Evolutionary conservation across 1,140 invertebrate species (phyloP).

Genomic region (Pseudoatta argentina): DNA sequence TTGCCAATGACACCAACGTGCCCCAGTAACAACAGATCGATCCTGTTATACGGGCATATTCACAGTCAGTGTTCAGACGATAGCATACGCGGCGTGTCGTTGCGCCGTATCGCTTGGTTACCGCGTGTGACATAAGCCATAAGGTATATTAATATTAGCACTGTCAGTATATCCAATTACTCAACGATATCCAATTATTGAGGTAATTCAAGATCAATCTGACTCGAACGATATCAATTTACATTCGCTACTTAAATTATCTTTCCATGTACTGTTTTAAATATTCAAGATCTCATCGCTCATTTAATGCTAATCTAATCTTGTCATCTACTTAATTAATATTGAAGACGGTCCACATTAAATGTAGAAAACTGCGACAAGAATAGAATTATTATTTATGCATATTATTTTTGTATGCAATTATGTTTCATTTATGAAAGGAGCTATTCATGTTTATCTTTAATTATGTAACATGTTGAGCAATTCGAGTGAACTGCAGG

Average conservation of each 20-base stretch:
- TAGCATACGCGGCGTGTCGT: neutral
- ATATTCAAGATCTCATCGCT: neutral
- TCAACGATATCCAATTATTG: conserved; percentile 18
- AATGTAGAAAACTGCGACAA: neutral
- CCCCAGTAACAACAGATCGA: conserved; percentile 45
- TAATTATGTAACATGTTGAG: neutral
- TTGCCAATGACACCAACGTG: conserved; percentile 46
- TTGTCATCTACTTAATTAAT: neutral
- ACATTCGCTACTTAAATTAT: neutral
- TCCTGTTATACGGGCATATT: conserved; percentile 25
- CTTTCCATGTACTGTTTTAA: neutral
- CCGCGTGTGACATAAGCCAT: conserved; percentile 15
- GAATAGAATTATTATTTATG: neutral
- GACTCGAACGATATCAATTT: neutral
- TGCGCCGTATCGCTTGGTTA: conserved; percentile 16
- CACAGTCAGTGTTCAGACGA: conserved; percentile 6
- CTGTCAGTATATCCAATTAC: conserved; percentile 48
- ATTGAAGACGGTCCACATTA: neutral
- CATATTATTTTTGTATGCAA: neutral
- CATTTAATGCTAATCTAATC: neutral
- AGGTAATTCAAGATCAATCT: conserved; percentile 15
- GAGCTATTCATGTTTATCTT: neutral
- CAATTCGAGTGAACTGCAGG: neutral
- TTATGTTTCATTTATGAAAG: neutral
- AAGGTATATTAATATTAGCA: conserved; percentile 53